Conservation (phyloP, 2,797 vertebrate species). For the Crenuchus spilurus region DNA sequence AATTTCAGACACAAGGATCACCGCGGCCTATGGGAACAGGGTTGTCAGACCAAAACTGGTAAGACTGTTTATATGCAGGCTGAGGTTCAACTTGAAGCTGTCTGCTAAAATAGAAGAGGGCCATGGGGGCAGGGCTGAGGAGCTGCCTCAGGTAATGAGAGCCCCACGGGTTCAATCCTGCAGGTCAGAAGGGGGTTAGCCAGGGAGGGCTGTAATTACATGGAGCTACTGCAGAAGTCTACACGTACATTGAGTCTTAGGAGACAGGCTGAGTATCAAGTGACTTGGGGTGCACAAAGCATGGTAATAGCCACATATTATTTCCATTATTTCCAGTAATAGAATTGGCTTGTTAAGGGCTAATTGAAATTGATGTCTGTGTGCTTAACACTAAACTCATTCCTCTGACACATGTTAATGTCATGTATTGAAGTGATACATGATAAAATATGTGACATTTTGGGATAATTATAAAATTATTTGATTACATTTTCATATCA, state of each 20-base stretch:
- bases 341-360: neutral
- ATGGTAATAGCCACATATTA: neutral
- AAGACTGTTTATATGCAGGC: constrained; percentile 42
- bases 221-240: neutral
- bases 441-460: neutral
- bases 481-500: too few relatives aligned
- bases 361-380: neutral
- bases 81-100: constrained; percentile 17
- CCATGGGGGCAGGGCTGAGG: constrained; percentile 24
- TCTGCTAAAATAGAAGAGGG: constrained; percentile 40
- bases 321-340: constrained; percentile 6
- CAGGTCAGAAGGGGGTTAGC: constrained; percentile 37
- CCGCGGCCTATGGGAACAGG: neutral
- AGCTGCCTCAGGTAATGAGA: constrained; percentile 43
- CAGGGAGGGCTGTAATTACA: constrained; percentile 37
- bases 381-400: neutral
- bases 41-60: constrained; percentile 35
- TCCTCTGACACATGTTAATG: neutral
- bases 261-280: neutral
- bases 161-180: constrained; percentile 36
- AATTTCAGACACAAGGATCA: constrained; percentile 6
- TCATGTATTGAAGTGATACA: neutral
- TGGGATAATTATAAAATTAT: neutral
- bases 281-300: neutral
- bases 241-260: neutral